Base-by-base conservation (phyloP, 2,888 invertebrate species). In the Micoletzkya japonica region DNA sequence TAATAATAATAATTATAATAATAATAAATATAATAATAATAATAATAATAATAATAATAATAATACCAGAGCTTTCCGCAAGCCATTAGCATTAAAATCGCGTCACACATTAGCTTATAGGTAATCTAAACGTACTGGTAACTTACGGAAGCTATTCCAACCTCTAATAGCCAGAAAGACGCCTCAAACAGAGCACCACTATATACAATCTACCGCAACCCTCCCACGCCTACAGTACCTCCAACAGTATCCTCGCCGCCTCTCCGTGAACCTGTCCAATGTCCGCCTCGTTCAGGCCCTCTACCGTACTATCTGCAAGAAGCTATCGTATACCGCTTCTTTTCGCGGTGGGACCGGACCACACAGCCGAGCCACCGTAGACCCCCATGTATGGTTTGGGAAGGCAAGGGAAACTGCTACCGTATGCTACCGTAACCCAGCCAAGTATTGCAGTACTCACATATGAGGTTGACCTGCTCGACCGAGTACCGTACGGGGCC, bases 201-300 rank as follows among this genome's bases (percentile, higher is more conserved):
- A 57, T 7, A n/a, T 30, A 7, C 26, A 57, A 26, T 6, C 7
- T n/a, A 57, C 39, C 1, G 4, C 60, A 28, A 6, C 44, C 30
- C n/a, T 28, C 1, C 24, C 2, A n/a, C n/a, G 6, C 14, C 6
- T 39, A 39, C 44, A 39, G 32, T 58, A 68, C 58, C 68, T 68
- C 68, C 58, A 68, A 26, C 32, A 68, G 57, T 17, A 68, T 2
- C 24, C 68, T 68, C 39, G 57, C 57, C 26, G 57, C 58, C 44
- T 68, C 68, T 57, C 68, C 68, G 14, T 58, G 68, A 26, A 68
- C 58, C 49, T 49, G 30, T 14, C 68, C 68, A 1, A 68, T 4
- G 34, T 68, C 68, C 6, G 17, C n/a, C 44, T 68, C 68, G 26
- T 58, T 50, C 68, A 68, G 26, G 32, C 24, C 7, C 36, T 36